Conservation (phyloP, 2,797 vertebrate genomes). For the Podarcis siculus region DNA sequence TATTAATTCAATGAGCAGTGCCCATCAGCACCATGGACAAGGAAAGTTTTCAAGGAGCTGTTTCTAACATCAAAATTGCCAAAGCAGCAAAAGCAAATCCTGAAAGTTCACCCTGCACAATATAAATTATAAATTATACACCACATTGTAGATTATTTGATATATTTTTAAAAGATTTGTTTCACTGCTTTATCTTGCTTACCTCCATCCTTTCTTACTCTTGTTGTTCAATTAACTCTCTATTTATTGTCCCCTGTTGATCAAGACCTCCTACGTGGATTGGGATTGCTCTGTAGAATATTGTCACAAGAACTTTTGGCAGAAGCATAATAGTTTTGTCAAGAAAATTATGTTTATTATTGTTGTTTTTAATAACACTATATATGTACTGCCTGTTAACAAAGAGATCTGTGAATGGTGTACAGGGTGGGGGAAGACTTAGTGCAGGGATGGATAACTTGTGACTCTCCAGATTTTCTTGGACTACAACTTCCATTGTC, state of each 20-base stretch:
- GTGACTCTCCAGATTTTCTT: not conserved
- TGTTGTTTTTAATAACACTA: not conserved
- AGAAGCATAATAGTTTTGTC: not conserved
- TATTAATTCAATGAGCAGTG: not conserved
- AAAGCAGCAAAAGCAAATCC: not conserved
- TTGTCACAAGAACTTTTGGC: not conserved
- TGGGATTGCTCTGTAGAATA: not conserved
- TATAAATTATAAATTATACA: not conserved
- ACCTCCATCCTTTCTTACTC: not conserved
- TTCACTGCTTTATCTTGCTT: not conserved
- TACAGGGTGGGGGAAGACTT: too few species aligned
- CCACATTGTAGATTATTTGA: not conserved
- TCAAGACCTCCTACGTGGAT: not conserved
- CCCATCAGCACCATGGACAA: slow-evolving; percentile 32
- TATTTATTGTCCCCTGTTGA: not conserved
- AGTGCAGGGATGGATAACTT: not conserved
- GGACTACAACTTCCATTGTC: not conserved
- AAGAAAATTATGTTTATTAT: not conserved
- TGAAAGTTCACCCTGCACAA: not conserved
- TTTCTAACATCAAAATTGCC: not conserved
- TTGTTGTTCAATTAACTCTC: not conserved
- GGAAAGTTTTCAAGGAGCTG: not conserved
- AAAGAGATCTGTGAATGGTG: too few species aligned
- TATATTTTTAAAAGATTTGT: not conserved
- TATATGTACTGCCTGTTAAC: not conserved